phyloP scores from a whole-genome alignment of 2,888 invertebrate species.

The Sminthurinus aureus region DNA sequence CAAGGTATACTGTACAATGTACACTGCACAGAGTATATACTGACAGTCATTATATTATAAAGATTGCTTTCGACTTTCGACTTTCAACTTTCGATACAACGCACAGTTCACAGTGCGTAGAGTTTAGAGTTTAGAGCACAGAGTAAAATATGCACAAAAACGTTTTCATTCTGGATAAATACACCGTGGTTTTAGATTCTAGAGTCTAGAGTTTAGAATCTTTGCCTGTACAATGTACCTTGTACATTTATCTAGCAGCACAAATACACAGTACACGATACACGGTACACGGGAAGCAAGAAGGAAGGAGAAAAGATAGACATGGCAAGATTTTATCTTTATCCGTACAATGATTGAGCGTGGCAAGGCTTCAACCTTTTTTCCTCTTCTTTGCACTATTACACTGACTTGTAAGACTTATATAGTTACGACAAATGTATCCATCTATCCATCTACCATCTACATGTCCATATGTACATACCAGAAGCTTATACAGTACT shows the following conservation, averaged over 20 bases:
- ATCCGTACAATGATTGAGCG: slow-evolving; percentile 17
- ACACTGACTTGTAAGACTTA: not conserved
- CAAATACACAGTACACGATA: not conserved
- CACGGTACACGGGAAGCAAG: not conserved
- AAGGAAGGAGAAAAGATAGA: not conserved
- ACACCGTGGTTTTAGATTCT: no score
- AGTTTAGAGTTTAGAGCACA: no score
- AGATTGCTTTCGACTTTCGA: not conserved
- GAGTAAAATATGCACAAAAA: no score
- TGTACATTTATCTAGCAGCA: not conserved
- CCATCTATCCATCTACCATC: no score
- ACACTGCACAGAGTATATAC: not conserved
- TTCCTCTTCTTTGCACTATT: not conserved
- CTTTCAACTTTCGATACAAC: no score
- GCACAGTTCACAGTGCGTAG: no score
- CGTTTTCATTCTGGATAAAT: no score
- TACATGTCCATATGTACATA: no score
- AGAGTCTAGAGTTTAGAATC: no score
- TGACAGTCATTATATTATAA: not conserved
- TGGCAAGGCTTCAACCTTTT: slow-evolving; percentile 16
- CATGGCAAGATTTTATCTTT: slow-evolving; percentile 5
- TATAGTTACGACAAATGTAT: no score
- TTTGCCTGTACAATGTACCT: no score
- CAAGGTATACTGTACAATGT: not conserved
- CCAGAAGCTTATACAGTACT: no score